These are phyloP conservation scores for Heliconius sara DNA, from an alignment of 2,888 invertebrate species.

Conservation along the genomic window DNA sequence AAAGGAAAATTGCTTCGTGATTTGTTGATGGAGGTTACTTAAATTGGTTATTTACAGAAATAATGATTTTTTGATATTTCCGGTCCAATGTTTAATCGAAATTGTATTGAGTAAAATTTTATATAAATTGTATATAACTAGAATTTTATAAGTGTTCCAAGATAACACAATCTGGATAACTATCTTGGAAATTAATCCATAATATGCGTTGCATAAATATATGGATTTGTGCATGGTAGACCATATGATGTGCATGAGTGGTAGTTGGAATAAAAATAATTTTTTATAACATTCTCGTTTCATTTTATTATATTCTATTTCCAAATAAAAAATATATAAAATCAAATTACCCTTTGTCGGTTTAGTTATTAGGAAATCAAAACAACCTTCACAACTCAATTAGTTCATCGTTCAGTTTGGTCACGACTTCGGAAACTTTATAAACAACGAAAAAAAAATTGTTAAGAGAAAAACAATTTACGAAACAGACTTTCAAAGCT, in stretches of 20 bases:
- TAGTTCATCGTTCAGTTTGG: constrained; percentile 35
- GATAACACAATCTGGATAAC: background rate
- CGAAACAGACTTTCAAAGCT: constrained; percentile 27
- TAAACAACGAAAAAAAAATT: constrained; percentile 20
- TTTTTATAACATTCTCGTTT: no score
- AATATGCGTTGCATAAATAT: no score
- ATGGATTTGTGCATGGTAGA: no score
- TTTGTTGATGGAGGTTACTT: constrained; percentile 40
- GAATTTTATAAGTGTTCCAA: background rate
- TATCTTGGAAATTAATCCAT: no score
- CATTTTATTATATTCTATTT: no score
- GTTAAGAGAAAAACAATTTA: constrained; percentile 45
- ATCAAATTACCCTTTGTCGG: background rate
- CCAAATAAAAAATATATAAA: background rate
- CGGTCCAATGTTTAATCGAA: background rate
- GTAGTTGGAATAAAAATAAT: no score
- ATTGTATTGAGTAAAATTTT: background rate
- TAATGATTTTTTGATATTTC: constrained; percentile 15
- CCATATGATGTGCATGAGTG: no score
- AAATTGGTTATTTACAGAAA: constrained; percentile 25
- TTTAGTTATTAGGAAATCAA: constrained; percentile 7
- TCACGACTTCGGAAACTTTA: constrained; percentile 22
- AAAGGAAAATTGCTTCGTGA: constrained; percentile 54
- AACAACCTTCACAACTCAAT: constrained; percentile 41
- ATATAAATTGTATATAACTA: background rate